A percentile compares a stretch with the other conserved stretches of the same genome.
phyloP scores from a whole-genome alignment of 2,888 invertebrate species.

The Sphaerophoria rueppellii region DNA sequence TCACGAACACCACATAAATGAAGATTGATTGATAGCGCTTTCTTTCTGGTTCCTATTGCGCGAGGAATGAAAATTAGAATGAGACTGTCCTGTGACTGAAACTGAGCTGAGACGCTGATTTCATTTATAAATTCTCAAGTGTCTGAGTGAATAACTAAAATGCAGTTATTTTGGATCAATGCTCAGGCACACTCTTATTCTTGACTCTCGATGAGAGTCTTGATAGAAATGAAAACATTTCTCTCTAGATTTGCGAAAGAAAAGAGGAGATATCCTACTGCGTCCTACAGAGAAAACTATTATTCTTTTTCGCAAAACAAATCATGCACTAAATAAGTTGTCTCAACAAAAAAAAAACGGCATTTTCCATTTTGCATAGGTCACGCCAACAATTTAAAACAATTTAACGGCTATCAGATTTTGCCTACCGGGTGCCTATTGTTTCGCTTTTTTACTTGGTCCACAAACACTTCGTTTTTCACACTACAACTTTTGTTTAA shows the following conservation, averaged over 20 bases:
- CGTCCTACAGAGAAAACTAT: neutral
- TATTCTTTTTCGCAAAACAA: slow-evolving; percentile 10
- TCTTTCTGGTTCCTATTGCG: slow-evolving; percentile 35
- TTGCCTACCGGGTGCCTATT: neutral
- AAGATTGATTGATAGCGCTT: slow-evolving; percentile 40
- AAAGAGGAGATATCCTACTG: slow-evolving; percentile 7
- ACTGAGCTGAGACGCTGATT: slow-evolving; percentile 15
- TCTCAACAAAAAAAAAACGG: slow-evolving; percentile 6
- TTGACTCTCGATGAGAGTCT: slow-evolving; percentile 3
- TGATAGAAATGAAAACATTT: neutral
- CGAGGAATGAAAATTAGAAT: too few relatives aligned
- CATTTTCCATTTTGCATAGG: neutral
- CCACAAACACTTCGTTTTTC: too few relatives aligned
- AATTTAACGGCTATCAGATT: slow-evolving; percentile 20
- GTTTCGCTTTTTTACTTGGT: too few relatives aligned
- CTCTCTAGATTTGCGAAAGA: neutral
- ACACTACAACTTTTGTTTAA: too few relatives aligned
- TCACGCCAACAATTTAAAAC: slow-evolving; percentile 32
- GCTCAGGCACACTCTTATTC: neutral
- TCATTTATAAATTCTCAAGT: slow-evolving; percentile 5
- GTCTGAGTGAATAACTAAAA: slow-evolving; percentile 1
- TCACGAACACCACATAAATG: slow-evolving; percentile 9
- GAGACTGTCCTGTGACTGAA: too few relatives aligned
- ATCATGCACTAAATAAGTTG: slow-evolving; percentile 15
- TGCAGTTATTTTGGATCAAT: neutral